Conservation (phyloP, 2,888 invertebrate genomes). For the Listrodromus nycthemerus region DNA sequence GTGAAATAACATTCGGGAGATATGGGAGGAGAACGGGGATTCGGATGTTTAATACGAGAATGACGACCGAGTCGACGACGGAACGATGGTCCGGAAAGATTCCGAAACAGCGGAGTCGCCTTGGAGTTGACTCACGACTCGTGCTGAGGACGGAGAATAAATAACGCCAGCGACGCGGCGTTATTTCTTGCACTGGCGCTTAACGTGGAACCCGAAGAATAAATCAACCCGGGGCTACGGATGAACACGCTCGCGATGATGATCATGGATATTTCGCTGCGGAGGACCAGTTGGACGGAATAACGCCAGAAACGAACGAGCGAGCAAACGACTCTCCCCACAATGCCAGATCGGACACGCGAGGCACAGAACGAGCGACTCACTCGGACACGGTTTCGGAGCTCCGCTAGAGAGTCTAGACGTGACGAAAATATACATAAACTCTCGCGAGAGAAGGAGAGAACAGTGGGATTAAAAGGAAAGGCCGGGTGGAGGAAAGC, state of each 20-base stretch:
- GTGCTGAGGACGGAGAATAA: not conserved
- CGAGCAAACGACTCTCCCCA: constrained; percentile 52
- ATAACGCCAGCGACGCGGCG: not conserved
- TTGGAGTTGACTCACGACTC: constrained; percentile 47
- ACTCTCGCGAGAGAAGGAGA: constrained; percentile 11
- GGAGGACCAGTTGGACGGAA: constrained; percentile 17
- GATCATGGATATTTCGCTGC: constrained; percentile 20
- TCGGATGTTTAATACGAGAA: not conserved
- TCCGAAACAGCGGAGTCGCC: not conserved
- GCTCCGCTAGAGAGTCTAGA: constrained; percentile 1
- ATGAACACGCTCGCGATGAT: constrained; percentile 26
- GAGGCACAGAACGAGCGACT: constrained; percentile 8
- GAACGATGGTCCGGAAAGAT: not conserved
- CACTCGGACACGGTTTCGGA: not conserved
- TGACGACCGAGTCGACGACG: not conserved
- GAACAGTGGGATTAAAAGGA: not conserved
- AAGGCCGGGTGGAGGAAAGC: not conserved
- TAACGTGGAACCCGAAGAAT: constrained; percentile 52
- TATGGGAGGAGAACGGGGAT: not conserved
- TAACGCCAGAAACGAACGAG: constrained; percentile 34
- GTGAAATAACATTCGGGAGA: not conserved
- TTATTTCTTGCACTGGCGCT: constrained; percentile 52
- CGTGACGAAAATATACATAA: constrained; percentile 34
- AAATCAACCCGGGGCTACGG: constrained; percentile 48
- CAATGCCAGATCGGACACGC: constrained; percentile 67